Evolutionary conservation across 2,113 vertebrate genomes (phyloP).

Genomic region (Oreochromis aureus): DNA sequence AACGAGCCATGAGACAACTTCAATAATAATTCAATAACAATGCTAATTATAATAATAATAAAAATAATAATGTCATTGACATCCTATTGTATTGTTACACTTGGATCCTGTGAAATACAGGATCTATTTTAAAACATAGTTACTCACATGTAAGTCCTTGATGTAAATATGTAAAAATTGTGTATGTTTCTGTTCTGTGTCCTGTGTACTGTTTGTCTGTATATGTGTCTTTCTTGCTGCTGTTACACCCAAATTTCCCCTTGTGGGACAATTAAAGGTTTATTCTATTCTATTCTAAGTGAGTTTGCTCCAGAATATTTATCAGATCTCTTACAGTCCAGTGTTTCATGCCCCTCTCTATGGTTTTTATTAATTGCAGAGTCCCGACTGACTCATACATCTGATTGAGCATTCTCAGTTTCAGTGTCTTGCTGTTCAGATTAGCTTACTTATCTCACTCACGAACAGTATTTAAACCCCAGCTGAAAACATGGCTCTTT

Average conservation of each 20-base stretch:
- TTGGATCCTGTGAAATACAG: neutral
- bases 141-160: neutral
- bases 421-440: neutral
- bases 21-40: neutral
- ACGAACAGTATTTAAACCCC: neutral
- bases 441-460: neutral
- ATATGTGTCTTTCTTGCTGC: no score
- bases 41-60: neutral
- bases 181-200: no score
- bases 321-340: neutral
- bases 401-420: neutral
- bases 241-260: no score
- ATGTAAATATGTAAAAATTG: no score
- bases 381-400: rapidly evolving
- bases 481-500: neutral
- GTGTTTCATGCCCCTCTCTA: neutral
- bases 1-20: neutral
- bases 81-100: neutral
- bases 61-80: neutral
- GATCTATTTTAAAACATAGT: neutral
- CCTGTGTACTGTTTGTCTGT: no score
- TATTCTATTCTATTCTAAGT: no score
- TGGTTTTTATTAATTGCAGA: neutral
- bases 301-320: neutral
- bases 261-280: no score